phyloP scores from a whole-genome alignment of 2,888 invertebrate genomes.

The Agrochola lychnidis region DNA sequence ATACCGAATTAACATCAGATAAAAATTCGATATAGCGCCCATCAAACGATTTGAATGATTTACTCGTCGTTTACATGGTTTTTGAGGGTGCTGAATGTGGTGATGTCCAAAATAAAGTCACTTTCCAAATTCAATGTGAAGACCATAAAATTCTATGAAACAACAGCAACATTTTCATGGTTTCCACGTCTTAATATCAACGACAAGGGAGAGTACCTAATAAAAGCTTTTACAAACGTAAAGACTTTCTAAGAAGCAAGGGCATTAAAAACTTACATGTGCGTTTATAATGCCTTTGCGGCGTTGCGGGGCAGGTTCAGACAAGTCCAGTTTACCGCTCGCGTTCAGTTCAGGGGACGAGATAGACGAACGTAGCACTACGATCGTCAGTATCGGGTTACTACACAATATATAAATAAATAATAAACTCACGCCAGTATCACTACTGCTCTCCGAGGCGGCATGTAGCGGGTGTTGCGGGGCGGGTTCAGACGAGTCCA shows the following conservation, averaged over 20 bases:
- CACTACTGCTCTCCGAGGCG: conserved; percentile 85
- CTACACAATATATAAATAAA: too few species aligned
- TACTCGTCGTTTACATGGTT: background rate
- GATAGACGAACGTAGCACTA: too few species aligned
- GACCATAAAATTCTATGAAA: background rate
- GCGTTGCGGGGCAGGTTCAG: too few species aligned
- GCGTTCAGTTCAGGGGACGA: too few species aligned
- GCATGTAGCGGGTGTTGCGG: conserved; percentile 55
- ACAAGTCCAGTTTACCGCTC: too few species aligned
- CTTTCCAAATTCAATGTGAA: too few species aligned
- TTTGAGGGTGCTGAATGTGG: background rate
- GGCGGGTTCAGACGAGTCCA: conserved; percentile 54
- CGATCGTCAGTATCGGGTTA: too few species aligned
- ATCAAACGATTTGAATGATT: background rate
- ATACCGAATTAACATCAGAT: background rate
- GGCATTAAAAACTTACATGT: too few species aligned
- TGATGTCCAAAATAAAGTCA: background rate
- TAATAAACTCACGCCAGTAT: conserved; percentile 80
- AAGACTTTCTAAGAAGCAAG: too few species aligned
- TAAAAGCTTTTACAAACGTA: too few species aligned
- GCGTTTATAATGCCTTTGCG: too few species aligned
- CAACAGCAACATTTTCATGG: background rate
- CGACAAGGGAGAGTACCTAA: background rate
- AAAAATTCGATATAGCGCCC: background rate
- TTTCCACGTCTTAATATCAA: background rate